A percentile compares a stretch with the other conserved stretches of the same genome.
Conservation (phyloP, 1,140 invertebrate species). For the Paralvinella palmiformis region DNA sequence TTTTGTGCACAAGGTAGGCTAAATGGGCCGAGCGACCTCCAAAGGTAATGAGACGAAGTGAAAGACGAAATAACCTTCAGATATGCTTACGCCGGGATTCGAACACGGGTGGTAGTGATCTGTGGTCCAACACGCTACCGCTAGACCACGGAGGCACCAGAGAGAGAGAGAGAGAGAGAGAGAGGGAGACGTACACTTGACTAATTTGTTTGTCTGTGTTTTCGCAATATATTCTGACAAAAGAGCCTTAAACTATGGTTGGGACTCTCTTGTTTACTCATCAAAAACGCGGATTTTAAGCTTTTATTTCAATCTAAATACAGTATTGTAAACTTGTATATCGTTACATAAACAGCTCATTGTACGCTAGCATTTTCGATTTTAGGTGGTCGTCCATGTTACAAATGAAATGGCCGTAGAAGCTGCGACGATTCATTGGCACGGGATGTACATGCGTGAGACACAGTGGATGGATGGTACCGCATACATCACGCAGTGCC, state of each 20-base stretch:
- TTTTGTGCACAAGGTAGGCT: too few relatives aligned
- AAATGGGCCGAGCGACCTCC: too few relatives aligned
- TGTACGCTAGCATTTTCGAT: background rate
- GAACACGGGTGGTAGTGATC: too few relatives aligned
- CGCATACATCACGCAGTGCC: constrained; percentile 22
- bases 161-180: too few relatives aligned
- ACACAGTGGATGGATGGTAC: constrained; percentile 25
- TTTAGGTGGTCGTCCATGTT: constrained; percentile 9
- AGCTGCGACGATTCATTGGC: constrained; percentile 10
- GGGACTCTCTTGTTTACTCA: background rate
- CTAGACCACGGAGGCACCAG: too few relatives aligned
- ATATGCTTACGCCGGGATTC: too few relatives aligned
- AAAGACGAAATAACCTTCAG: too few relatives aligned
- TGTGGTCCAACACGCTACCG: too few relatives aligned
- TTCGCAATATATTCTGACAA: background rate
- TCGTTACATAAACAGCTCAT: too few relatives aligned
- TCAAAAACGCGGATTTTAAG: too few relatives aligned
- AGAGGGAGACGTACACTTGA: background rate
- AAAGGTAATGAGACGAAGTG: too few relatives aligned
- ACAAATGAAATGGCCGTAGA: constrained; percentile 1
- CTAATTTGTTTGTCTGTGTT: background rate
- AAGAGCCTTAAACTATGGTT: background rate
- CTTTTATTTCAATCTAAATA: background rate
- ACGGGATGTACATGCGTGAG: constrained; percentile 2
- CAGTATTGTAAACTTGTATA: background rate